A percentile compares a stretch with the other conserved stretches of the same genome.
These are phyloP conservation scores for Gari tellinella DNA, from an alignment of 2,888 invertebrate genomes.

Conservation along the genomic window DNA sequence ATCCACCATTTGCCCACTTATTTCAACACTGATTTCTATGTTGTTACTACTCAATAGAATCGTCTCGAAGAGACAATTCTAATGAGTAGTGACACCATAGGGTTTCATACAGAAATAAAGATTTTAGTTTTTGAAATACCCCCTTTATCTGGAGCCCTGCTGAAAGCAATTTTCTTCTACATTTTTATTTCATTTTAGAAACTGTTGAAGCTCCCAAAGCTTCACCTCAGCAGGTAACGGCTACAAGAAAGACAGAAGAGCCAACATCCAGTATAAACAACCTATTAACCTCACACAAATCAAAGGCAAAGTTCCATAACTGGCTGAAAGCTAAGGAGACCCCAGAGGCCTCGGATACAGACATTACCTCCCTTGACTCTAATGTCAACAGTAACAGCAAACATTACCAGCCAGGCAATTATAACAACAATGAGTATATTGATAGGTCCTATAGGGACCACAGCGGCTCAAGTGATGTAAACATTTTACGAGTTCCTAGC, in stretches of 20 bases:
- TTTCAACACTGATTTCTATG: too few relatives aligned
- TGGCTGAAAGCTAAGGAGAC: constrained; percentile 64
- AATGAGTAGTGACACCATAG: too few relatives aligned
- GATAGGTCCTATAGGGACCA: constrained; percentile 44
- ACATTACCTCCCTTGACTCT: neutral
- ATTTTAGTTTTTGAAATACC: too few relatives aligned
- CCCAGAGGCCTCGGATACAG: neutral
- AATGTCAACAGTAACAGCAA: constrained; percentile 10
- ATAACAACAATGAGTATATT: constrained; percentile 35
- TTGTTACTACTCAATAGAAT: too few relatives aligned
- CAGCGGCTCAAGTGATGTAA: constrained; percentile 34
- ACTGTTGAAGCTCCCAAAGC: neutral
- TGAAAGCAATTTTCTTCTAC: too few relatives aligned
- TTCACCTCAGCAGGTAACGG: neutral
- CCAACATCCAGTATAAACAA: constrained; percentile 4
- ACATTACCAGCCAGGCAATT: constrained; percentile 27
- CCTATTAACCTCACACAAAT: constrained; percentile 34
- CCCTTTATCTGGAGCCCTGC: too few relatives aligned
- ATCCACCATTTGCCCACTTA: too few relatives aligned
- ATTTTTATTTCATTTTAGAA: neutral
- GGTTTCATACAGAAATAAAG: too few relatives aligned
- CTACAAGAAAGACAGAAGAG: neutral
- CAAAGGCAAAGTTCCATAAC: constrained; percentile 64
- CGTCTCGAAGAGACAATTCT: too few relatives aligned
- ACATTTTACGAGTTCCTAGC: constrained; percentile 58